Percentiles rank a stretch among this genome's conserved stretches.
These are phyloP conservation scores for Harpagifer antarcticus DNA, from an alignment of 2,797 vertebrate genomes.

Conservation along the genomic window DNA sequence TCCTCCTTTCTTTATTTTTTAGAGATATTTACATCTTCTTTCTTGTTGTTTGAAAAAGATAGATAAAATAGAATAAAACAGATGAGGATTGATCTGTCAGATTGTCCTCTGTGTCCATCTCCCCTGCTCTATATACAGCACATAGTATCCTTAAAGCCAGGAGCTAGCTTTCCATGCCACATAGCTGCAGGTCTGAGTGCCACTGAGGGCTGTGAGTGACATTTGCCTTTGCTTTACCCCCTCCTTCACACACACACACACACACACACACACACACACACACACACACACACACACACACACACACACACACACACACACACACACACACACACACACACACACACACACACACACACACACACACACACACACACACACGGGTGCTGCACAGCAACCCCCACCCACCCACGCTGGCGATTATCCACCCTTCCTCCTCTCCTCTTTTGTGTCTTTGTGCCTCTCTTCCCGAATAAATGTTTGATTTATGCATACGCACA, in stretches of 20 bases:
- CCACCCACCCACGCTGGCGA: slow-evolving; percentile 18
- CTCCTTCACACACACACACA: slow-evolving; percentile 7
- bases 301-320: slow-evolving; percentile 24
- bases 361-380: no score
- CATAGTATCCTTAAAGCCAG: neutral
- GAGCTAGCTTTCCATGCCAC: slow-evolving; percentile 1
- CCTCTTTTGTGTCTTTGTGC: slow-evolving; percentile 45
- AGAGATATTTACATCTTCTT: neutral
- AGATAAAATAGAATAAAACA: neutral
- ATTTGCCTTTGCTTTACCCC: slow-evolving; percentile 57
- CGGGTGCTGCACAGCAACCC: slow-evolving; percentile 6
- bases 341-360: no score
- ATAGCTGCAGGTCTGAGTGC: slow-evolving; percentile 38
- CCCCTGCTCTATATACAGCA: neutral
- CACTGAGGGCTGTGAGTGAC: slow-evolving; percentile 70
- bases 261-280: slow-evolving; percentile 18
- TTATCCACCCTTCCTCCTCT: slow-evolving; percentile 28
- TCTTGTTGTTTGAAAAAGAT: neutral
- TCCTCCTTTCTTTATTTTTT: neutral
- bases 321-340: neutral
- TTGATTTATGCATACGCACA: slow-evolving; percentile 10
- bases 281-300: slow-evolving; percentile 23
- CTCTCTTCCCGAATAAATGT: slow-evolving; percentile 29
- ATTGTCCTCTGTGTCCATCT: neutral
- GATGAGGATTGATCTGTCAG: neutral